These are phyloP conservation scores for Parapsyche elsis DNA, from an alignment of 1,140 invertebrate species.

Conservation along the genomic window DNA sequence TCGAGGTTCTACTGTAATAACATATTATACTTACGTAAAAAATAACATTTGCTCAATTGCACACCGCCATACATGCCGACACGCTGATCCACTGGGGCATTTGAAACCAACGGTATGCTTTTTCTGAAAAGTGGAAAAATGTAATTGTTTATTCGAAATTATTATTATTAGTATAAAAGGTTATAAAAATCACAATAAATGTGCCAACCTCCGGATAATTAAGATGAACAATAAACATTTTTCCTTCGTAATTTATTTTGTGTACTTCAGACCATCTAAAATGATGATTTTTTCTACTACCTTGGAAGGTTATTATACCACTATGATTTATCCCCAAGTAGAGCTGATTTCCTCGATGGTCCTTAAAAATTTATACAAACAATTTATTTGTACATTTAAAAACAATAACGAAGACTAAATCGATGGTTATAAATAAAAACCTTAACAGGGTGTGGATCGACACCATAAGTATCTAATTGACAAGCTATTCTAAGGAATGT, in stretches of 20 bases:
- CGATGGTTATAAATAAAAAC: conserved; percentile 67
- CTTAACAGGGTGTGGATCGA: conserved; percentile 98
- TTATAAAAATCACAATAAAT: no score
- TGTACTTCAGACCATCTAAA: conserved; percentile 96
- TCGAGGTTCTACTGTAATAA: not conserved
- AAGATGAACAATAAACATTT: conserved; percentile 97
- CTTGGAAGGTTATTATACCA: conserved; percentile 95
- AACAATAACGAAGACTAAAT: not conserved
- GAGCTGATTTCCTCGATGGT: conserved; percentile 88
- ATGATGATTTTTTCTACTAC: conserved; percentile 90
- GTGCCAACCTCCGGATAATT: conserved; percentile 77
- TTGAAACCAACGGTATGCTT: conserved; percentile 97
- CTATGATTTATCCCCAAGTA: conserved; percentile 96
- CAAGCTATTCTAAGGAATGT: conserved; percentile 89
- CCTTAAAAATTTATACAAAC: conserved; percentile 69
- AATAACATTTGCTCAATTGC: conserved; percentile 97
- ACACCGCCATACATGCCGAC: conserved; percentile 94
- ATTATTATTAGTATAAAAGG: no score
- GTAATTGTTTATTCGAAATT: not conserved
- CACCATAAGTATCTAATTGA: conserved; percentile 93
- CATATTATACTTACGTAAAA: conserved; percentile 86
- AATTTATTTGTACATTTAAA: not conserved
- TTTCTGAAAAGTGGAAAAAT: conserved; percentile 77
- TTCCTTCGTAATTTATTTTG: conserved; percentile 97
- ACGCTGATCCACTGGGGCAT: conserved; percentile 88